A percentile compares a stretch with the other conserved stretches of the same genome.
Evolutionary conservation across 2,888 invertebrate species (phyloP).

Genomic region (Oscheius sp.): DNA sequence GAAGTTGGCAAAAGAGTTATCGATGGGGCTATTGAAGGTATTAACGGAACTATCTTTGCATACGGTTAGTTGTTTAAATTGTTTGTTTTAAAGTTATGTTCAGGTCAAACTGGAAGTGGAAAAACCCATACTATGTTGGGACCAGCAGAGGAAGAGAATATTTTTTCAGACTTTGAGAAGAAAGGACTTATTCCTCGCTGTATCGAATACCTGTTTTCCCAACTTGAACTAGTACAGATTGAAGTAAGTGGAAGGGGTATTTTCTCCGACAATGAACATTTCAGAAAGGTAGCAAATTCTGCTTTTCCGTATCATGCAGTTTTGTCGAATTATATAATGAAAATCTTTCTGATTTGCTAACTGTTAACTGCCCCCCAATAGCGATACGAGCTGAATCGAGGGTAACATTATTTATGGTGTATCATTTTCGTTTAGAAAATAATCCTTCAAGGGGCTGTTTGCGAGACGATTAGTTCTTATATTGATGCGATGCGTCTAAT

Average conservation of each 20-base stretch:
- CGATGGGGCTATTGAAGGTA: constrained; percentile 74
- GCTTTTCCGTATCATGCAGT: constrained; percentile 38
- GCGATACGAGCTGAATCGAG: constrained; percentile 4
- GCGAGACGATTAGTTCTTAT: not conserved
- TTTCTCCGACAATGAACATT: no score
- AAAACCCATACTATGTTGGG: constrained; percentile 76
- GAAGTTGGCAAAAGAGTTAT: constrained; percentile 74
- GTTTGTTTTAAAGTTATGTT: not conserved
- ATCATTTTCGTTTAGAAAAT: constrained; percentile 9
- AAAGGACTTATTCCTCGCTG: constrained; percentile 74
- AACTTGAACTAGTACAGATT: constrained; percentile 64
- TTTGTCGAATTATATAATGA: constrained; percentile 76
- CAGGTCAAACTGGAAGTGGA: constrained; percentile 60
- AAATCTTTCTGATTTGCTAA: constrained; percentile 74
- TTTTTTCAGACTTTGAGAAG: constrained; percentile 65
- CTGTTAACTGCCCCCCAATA: not conserved
- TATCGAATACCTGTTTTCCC: constrained; percentile 74
- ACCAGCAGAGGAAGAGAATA: constrained; percentile 50
- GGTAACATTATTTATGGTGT: not conserved
- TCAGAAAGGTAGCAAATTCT: not conserved
- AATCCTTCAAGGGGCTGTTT: not conserved
- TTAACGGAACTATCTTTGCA: constrained; percentile 76
- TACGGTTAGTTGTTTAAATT: constrained; percentile 73
- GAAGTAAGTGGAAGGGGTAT: no score
- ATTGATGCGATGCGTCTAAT: constrained; percentile 54